Evolutionary conservation across 2,113 vertebrate species (phyloP).

Genomic region (Oryzias melastigma): DNA sequence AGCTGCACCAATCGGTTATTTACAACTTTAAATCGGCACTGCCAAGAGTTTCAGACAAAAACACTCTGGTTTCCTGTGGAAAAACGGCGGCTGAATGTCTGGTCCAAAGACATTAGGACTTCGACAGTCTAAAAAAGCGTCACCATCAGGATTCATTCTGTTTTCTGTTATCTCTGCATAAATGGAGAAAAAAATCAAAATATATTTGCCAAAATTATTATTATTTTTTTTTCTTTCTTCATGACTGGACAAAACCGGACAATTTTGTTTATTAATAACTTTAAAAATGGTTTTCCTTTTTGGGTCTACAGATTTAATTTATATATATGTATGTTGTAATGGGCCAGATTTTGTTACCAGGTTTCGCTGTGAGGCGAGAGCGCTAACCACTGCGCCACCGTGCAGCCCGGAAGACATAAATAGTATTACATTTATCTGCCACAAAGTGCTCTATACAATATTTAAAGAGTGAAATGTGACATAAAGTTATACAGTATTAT

Average conservation of each 20-base stretch:
- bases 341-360: neutral
- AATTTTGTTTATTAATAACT: too few species aligned
- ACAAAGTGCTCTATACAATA: too few species aligned
- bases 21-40: slow-evolving; percentile 52
- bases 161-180: slow-evolving; percentile 30
- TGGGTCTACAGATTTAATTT: too few species aligned
- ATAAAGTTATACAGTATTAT: too few species aligned
- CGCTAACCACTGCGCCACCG: too few species aligned
- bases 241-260: too few species aligned
- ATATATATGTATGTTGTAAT: neutral
- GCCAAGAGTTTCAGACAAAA: slow-evolving; percentile 61
- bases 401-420: too few species aligned
- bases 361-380: too few species aligned
- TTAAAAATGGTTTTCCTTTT: too few species aligned
- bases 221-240: too few species aligned
- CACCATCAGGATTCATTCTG: slow-evolving; percentile 15
- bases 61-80: slow-evolving; percentile 54
- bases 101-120: slow-evolving; percentile 4
- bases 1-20: slow-evolving; percentile 63
- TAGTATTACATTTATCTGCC: too few species aligned
- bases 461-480: too few species aligned
- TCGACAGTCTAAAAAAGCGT: neutral
- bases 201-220: slow-evolving; percentile 5
- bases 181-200: slow-evolving; percentile 16
- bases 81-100: slow-evolving; percentile 41